Percentiles rank a stretch among this genome's conserved stretches.
phyloP scores from a whole-genome alignment of 2,797 vertebrate species.

The Carapus acus region DNA sequence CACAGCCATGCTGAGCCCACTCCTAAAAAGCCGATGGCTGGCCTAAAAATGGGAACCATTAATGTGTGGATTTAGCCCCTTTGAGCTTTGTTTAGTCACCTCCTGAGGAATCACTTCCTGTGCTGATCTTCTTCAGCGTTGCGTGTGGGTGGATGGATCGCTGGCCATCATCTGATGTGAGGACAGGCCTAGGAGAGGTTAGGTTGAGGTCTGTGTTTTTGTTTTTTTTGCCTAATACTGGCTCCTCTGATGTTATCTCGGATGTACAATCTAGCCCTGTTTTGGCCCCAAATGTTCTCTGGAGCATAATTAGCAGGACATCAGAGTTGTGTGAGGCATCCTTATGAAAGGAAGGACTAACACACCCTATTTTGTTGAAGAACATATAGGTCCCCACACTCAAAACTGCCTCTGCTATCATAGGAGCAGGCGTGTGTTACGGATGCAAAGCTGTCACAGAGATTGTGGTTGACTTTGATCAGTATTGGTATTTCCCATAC shows the following conservation, averaged over 20 bases:
- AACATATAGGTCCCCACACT: too few species aligned
- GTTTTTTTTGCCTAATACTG: slow-evolving; percentile 31
- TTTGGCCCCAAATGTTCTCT: slow-evolving; percentile 15
- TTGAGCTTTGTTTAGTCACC: slow-evolving; percentile 58
- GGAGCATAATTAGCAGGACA: neutral
- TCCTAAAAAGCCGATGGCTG: slow-evolving; percentile 54
- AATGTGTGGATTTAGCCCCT: slow-evolving; percentile 63
- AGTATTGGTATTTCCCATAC: too few species aligned
- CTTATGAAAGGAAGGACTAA: slow-evolving; percentile 1
- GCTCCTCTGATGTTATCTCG: slow-evolving; percentile 4
- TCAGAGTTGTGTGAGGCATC: neutral
- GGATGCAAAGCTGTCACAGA: too few species aligned
- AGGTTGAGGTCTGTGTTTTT: slow-evolving; percentile 42
- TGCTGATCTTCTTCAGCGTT: slow-evolving; percentile 41
- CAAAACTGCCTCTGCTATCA: too few species aligned
- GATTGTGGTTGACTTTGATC: too few species aligned
- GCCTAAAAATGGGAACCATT: slow-evolving; percentile 63
- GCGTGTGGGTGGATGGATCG: slow-evolving; percentile 41
- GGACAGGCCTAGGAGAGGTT: slow-evolving; percentile 31
- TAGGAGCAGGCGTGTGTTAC: too few species aligned
- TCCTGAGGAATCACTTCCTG: slow-evolving; percentile 49
- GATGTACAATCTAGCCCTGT: slow-evolving; percentile 17
- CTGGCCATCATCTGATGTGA: slow-evolving; percentile 37
- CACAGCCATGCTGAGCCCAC: slow-evolving; percentile 46
- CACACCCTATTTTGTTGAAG: neutral